A percentile compares a stretch with the other conserved stretches of the same genome.
phyloP scores from a whole-genome alignment of 2,797 vertebrate species.

The Ataeniobius toweri region DNA sequence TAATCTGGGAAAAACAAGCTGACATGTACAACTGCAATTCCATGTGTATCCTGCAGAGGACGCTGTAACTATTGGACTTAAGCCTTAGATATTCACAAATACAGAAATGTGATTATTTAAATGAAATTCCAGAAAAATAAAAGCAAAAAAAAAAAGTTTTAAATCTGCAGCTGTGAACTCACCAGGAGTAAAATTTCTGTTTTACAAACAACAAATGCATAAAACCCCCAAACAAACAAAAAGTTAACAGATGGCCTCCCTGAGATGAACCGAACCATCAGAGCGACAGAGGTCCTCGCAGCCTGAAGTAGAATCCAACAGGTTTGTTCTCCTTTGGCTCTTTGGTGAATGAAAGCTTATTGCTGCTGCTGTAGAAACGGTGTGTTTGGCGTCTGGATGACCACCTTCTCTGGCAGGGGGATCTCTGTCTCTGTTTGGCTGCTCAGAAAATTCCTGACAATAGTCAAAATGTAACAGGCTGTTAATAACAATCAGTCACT shows the following conservation, averaged over 20 bases:
- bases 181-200: no score
- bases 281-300: background rate
- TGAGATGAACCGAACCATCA: background rate
- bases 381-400: background rate
- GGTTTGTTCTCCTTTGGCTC: background rate
- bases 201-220: background rate
- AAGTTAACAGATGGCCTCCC: background rate
- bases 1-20: background rate
- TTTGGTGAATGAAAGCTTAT: background rate
- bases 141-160: background rate
- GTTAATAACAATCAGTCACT: background rate
- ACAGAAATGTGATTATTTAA: background rate
- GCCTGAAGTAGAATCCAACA: background rate
- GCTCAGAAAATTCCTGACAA: conserved; percentile 37
- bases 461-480: conserved; percentile 1
- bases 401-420: conserved; percentile 28
- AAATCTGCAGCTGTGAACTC: background rate
- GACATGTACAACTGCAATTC: background rate
- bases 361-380: background rate
- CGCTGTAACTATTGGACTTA: background rate
- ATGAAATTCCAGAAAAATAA: background rate
- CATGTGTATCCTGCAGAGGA: background rate
- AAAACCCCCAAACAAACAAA: background rate
- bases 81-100: background rate
- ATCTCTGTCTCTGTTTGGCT: conserved; percentile 19